Evolutionary conservation across 2,113 vertebrate species (phyloP), one percentile per base, ranked within the genome.

Genomic region (Zootoca vivipara): DNA sequence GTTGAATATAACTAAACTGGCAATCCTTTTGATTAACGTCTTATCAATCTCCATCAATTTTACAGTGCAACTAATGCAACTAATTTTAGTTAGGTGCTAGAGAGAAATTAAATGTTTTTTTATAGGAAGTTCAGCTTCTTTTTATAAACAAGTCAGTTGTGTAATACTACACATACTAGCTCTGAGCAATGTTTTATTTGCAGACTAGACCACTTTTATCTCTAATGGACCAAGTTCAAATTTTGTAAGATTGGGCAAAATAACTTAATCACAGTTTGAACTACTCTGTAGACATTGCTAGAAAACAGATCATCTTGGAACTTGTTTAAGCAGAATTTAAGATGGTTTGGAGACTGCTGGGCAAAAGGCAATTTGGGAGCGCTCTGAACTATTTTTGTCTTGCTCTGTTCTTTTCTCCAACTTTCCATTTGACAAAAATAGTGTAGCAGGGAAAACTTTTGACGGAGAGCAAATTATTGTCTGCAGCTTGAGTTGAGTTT

Each of bases 361-460:
- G 77, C 87, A 91, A 91, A 91, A 80, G 30, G 62, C 82, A 83
- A 52, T 42, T 86, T 90, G 84, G 86, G 91, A 92, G 80, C 84
- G 67, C 62, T 0, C 0, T 26, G 81, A 75, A 67, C 30, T 94
- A 92, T 95, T 93, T 93, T 94, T 93, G 80, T 91, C 73, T 67
- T 79, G 30, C 86, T 92, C 88, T 93, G 91, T 89, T 94, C 92
- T 83, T 92, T 92, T 92, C 90, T 92, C 65, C 85, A 93, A 93
- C 83, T 95, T 95, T 93, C 93, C 91, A 85, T 87, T 93, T 82
- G 90, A 93, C 92, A 0, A 4, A 94, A 95, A 95, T 94, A 95
- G 93, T 93, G 92, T 82, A 93, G 93, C 91, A 42, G 30, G 40
- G 58, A n/a, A 86, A 82, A 93, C 89, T 88, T 95, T 93, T 91